These are phyloP conservation scores for Aphidius gifuensis DNA, from an alignment of 1,140 invertebrate species.

Conservation along the genomic window DNA sequence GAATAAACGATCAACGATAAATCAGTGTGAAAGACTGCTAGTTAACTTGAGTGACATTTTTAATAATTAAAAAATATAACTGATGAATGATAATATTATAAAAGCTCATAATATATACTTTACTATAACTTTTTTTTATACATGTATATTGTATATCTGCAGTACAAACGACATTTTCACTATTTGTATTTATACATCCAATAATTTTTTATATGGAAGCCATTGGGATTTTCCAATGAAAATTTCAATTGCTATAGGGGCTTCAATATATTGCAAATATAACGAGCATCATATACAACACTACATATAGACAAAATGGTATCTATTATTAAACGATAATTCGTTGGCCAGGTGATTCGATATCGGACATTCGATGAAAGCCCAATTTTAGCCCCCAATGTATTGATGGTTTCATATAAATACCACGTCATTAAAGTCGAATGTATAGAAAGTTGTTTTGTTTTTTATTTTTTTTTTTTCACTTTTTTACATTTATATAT, in stretches of 20 bases:
- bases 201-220: not conserved
- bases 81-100: too few species aligned
- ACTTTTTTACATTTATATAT: too few species aligned
- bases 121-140: too few species aligned
- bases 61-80: not conserved
- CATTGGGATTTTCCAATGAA: not conserved
- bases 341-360: conserved; percentile 14
- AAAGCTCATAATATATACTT: too few species aligned
- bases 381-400: not conserved
- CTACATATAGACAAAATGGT: not conserved
- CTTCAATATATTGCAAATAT: not conserved
- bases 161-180: conserved; percentile 2
- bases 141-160: too few species aligned
- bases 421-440: conserved; percentile 5
- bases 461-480: too few species aligned
- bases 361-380: conserved; percentile 11
- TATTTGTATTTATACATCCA: conserved; percentile 9
- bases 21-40: conserved; percentile 2
- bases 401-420: not conserved
- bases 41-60: conserved; percentile 17
- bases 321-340: conserved; percentile 21
- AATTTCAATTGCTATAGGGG: not conserved
- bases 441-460: too few species aligned
- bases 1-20: too few species aligned
- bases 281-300: not conserved